A percentile compares a stretch with the other conserved stretches of the same genome.
phyloP scores from a whole-genome alignment of 2,888 invertebrate genomes.

The Agapostemon virescens region DNA sequence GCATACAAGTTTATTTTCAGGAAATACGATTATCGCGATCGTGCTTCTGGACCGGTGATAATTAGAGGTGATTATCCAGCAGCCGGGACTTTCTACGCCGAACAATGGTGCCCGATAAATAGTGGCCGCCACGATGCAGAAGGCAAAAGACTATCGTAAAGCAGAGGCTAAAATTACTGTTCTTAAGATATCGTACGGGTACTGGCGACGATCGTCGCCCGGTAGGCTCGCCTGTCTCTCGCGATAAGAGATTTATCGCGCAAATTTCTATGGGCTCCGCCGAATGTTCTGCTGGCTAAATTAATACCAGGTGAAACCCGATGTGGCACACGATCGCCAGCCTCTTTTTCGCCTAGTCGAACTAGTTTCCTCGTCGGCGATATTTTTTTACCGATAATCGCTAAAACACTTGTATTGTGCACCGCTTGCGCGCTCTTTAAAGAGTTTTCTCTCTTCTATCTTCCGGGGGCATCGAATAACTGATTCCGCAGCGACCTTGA shows the following conservation, averaged over 20 bases:
- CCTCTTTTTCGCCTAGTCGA: conserved; percentile 3
- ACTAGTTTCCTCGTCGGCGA: background rate
- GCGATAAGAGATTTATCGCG: conserved; percentile 60
- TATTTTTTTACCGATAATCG: background rate
- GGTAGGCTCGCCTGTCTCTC: conserved; percentile 37
- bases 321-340: conserved; percentile 30
- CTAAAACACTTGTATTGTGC: background rate
- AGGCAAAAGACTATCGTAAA: conserved; percentile 57
- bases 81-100: conserved; percentile 61
- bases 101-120: conserved; percentile 68
- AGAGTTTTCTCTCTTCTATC: background rate
- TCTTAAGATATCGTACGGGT: conserved; percentile 56
- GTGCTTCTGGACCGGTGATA: conserved; percentile 65
- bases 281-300: conserved; percentile 42
- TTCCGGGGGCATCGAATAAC: background rate
- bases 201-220: conserved; percentile 45
- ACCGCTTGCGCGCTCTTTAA: background rate
- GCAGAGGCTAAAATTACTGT: conserved; percentile 63
- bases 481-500: too few relatives aligned
- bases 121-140: conserved; percentile 46
- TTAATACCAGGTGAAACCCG: conserved; percentile 43
- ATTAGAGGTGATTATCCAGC: conserved; percentile 67
- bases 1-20: conserved; percentile 43
- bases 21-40: conserved; percentile 66
- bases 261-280: conserved; percentile 52